phyloP scores from a whole-genome alignment of 2,113 vertebrate genomes.

The Xenotilapia leptura region DNA sequence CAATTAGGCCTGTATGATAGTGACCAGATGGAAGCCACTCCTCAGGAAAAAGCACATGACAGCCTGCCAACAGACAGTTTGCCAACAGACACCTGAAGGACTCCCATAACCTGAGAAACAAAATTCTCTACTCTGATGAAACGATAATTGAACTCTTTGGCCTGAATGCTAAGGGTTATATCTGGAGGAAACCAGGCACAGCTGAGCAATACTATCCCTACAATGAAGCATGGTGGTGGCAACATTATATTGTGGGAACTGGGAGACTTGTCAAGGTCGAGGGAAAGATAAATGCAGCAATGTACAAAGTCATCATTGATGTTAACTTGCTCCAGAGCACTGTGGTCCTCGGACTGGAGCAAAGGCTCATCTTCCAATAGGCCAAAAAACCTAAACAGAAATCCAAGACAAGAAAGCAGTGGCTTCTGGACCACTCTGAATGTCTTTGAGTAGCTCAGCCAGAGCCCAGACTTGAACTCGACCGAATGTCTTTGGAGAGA shows the following conservation, averaged over 20 bases:
- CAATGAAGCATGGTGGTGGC: neutral
- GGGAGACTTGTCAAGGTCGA: fast-evolving
- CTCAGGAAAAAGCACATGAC: no score
- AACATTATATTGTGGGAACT: neutral
- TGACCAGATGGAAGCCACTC: no score
- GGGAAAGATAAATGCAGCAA: neutral
- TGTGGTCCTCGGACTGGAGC: neutral
- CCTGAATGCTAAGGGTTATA: no score
- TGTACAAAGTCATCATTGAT: neutral
- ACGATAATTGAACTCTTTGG: no score
- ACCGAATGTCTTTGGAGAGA: neutral
- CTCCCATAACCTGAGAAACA: no score
- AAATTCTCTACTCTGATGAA: no score
- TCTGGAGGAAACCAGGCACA: no score
- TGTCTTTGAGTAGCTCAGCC: neutral
- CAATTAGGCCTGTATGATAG: no score
- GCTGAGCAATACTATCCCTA: no score
- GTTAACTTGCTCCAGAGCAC: neutral
- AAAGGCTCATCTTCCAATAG: neutral
- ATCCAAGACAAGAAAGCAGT: neutral
- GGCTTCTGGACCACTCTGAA: neutral
- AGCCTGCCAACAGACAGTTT: no score
- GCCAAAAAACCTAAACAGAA: fast-evolving
- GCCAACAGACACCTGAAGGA: no score
- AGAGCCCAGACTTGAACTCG: fast-evolving